A percentile compares a stretch with the other conserved stretches of the same genome.
These are phyloP conservation scores for Hypomecis punctinalis DNA, from an alignment of 2,888 invertebrate genomes.

Conservation along the genomic window DNA sequence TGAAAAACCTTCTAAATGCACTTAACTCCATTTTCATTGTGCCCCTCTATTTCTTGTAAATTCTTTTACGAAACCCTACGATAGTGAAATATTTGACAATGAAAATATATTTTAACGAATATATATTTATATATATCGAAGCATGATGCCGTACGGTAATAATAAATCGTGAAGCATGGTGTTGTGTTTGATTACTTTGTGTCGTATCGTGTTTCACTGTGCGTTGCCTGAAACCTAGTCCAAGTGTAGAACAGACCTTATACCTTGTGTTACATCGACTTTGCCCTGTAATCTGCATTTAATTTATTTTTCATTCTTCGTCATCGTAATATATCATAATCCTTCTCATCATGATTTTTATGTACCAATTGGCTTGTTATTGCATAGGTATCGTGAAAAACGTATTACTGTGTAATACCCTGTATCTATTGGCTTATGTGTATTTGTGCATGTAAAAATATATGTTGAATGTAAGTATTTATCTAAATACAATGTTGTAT, in stretches of 20 bases:
- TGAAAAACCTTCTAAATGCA: constrained; percentile 1
- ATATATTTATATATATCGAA: constrained; percentile 1
- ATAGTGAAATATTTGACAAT: background rate
- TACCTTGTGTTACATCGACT: constrained; percentile 41
- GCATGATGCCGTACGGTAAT: constrained; percentile 36
- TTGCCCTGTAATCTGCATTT: constrained; percentile 25
- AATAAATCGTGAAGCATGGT: constrained; percentile 52
- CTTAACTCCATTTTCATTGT: constrained; percentile 1
- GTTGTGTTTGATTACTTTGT: constrained; percentile 47
- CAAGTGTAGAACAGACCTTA: constrained; percentile 76
- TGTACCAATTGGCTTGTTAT: constrained; percentile 22
- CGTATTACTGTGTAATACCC: constrained; percentile 4
- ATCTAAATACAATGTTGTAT: background rate
- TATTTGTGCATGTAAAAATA: constrained; percentile 33
- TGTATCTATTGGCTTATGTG: constrained; percentile 35
- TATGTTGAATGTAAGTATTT: constrained; percentile 19
- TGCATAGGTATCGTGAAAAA: constrained; percentile 12
- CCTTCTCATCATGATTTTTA: constrained; percentile 32
- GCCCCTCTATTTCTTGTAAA: constrained; percentile 1
- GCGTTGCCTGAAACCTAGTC: constrained; percentile 78
- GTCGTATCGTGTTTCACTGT: constrained; percentile 60
- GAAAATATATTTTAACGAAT: background rate
- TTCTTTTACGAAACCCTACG: background rate
- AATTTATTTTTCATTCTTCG: constrained; percentile 26
- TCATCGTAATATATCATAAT: constrained; percentile 34